A percentile compares a stretch with the other conserved stretches of the same genome.
Evolutionary conservation across 2,113 vertebrate species (phyloP).

Genomic region (Oryzias curvinotus): DNA sequence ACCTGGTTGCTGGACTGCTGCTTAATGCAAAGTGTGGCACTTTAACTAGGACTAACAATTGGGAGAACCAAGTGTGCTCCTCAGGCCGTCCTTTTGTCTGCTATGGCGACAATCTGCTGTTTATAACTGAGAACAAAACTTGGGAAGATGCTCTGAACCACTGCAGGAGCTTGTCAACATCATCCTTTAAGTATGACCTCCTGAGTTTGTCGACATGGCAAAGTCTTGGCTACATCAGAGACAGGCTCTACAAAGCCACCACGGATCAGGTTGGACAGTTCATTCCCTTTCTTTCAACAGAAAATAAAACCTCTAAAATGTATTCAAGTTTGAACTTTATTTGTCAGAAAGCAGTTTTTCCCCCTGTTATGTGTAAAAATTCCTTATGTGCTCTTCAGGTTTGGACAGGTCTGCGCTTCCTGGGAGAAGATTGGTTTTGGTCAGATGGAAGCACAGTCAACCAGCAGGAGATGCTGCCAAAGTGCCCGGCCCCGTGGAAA

Average conservation of each 20-base stretch:
- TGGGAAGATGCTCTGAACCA: slow-evolving; percentile 45
- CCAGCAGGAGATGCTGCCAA: neutral
- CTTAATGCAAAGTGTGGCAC: slow-evolving; percentile 13
- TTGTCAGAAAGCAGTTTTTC: too few relatives aligned
- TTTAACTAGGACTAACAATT: accelerated
- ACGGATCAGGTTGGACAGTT: slow-evolving; percentile 40
- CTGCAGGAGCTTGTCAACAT: slow-evolving; percentile 16
- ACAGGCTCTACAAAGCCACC: slow-evolving; percentile 16
- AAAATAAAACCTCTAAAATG: neutral
- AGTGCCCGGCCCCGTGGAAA: slow-evolving; percentile 8
- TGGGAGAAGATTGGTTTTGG: slow-evolving; percentile 43
- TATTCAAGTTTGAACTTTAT: neutral
- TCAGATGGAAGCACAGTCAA: neutral
- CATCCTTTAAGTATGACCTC: neutral
- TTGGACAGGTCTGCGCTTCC: slow-evolving; percentile 41
- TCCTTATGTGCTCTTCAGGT: slow-evolving; percentile 28
- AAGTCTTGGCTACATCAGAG: slow-evolving; percentile 10
- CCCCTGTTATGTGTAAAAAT: too few relatives aligned
- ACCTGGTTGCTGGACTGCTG: neutral
- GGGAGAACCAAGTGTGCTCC: neutral
- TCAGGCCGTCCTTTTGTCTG: neutral
- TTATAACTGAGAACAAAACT: slow-evolving; percentile 51
- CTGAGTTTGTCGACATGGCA: neutral
- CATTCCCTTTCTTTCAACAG: neutral
- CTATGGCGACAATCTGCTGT: slow-evolving; percentile 21